These are phyloP conservation scores for Epinephelus lanceolatus DNA, from an alignment of 2,113 vertebrate genomes.

Conservation along the genomic window DNA sequence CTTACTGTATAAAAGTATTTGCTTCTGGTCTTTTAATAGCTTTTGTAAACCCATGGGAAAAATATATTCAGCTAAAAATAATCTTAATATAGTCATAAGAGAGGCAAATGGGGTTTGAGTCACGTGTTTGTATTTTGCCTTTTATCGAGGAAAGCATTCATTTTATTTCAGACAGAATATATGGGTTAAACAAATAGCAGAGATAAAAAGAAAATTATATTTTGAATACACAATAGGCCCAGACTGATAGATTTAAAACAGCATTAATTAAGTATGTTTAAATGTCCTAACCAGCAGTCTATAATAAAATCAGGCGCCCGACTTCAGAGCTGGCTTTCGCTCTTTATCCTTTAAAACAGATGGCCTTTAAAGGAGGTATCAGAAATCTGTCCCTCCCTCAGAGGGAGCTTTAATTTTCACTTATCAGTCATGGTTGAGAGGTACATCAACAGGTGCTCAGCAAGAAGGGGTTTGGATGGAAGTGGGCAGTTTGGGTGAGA, in stretches of 20 bases:
- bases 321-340: not conserved
- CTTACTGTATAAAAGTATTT: not conserved
- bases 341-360: constrained; percentile 39
- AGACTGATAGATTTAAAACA: not conserved
- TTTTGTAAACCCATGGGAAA: not conserved
- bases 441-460: constrained; percentile 17
- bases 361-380: constrained; percentile 19
- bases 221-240: not conserved
- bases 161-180: not conserved
- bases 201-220: not conserved
- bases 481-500: constrained; percentile 15
- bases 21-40: not conserved
- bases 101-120: too few species aligned
- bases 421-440: constrained; percentile 30
- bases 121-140: not conserved
- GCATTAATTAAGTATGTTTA: not conserved
- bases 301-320: constrained; percentile 2
- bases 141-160: not conserved
- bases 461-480: constrained; percentile 1
- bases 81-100: not conserved
- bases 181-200: not conserved
- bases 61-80: constrained; percentile 15
- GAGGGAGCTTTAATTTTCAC: constrained; percentile 45
- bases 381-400: constrained; percentile 30
- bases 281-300: not conserved